Base-by-base conservation (phyloP, 2,888 invertebrate species). In the Habrosyne pyritoides region DNA sequence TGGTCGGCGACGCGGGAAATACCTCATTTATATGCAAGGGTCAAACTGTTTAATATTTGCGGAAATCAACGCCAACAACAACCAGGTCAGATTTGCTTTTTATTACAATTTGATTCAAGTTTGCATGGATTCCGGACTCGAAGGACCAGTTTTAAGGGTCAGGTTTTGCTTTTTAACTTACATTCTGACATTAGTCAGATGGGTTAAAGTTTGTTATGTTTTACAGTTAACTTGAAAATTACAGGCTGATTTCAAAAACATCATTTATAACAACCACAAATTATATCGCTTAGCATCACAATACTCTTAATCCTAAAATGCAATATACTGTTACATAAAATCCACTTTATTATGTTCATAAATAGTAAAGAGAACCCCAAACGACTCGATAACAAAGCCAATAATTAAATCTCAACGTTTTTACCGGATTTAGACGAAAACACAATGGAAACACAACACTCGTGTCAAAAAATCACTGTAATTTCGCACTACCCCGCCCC, bases 381-480 rank as follows among this genome's bases (percentile, higher is more conserved):
- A 63, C 59, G 59, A 67, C 71, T 68, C 53, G 64, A 60, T 74
- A 59, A 86, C 87, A 89, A 89, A 87, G 81, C 85, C 81, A 84
- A 89, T 89, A 90, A 91, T 91, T 89, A 90, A 79, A 86, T 83
- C 72, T 73, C 69, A 76, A 71, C 80, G 69, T 84, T 89, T 89
- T 90, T 85, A 84, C 70, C 81, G 74, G 83, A 91, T 86, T 89
- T 86, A 66, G 69, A 81, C 85, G 84, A 91, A 91, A 91, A 86
- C 57, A 89, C 84, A 90, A 89, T 75, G 69, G 89, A 82, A 85
- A 91, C 79, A 72, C 75, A 77, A 89, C 82, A 81, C 82, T 67
- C 73, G 77, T 79, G 83, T 86, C 87, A 88, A 86, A 87, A 87
- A 91, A 91, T 89, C 84, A 89, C 91, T 89, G 78, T 91, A 89